These are phyloP conservation scores for Bolborhynchus lineola DNA, from an alignment of 2,113 vertebrate species.

Conservation along the genomic window DNA sequence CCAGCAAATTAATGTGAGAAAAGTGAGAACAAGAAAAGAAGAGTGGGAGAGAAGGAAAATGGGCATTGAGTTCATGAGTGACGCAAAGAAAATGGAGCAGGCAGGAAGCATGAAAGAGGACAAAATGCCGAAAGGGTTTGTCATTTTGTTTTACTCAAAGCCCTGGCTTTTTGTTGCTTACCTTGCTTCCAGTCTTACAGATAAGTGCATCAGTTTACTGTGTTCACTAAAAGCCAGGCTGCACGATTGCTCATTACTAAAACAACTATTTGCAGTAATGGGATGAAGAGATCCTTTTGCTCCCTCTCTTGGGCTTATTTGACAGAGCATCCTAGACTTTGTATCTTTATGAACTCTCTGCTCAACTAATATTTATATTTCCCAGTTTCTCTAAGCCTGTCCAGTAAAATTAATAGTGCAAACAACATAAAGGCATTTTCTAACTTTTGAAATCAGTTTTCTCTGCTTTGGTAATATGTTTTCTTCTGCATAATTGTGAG, in stretches of 20 bases:
- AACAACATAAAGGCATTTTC: neutral
- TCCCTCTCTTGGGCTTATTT: constrained; percentile 48
- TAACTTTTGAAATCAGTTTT: neutral
- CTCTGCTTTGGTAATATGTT: neutral
- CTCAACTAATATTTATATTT: constrained; percentile 57
- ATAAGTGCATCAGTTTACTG: constrained; percentile 30
- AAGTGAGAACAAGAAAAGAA: constrained; percentile 81
- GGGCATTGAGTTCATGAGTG: constrained; percentile 84
- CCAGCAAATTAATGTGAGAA: constrained; percentile 80
- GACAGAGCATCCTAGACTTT: constrained; percentile 26
- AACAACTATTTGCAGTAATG: neutral
- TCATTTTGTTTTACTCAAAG: constrained; percentile 63
- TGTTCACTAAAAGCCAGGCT: constrained; percentile 42
- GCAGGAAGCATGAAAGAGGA: constrained; percentile 74
- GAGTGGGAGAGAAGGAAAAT: constrained; percentile 84
- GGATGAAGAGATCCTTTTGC: neutral
- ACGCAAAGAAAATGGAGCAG: constrained; percentile 73
- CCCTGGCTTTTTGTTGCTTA: constrained; percentile 59
- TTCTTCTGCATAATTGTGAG: neutral
- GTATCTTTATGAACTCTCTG: constrained; percentile 57
- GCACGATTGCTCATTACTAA: constrained; percentile 60
- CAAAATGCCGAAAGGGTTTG: constrained; percentile 77
- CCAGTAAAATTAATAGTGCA: neutral
- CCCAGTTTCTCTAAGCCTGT: constrained; percentile 33
- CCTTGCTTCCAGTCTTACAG: constrained; percentile 64